phyloP scores from a whole-genome alignment of 2,113 vertebrate species.

The Lepidothrix coronata region DNA sequence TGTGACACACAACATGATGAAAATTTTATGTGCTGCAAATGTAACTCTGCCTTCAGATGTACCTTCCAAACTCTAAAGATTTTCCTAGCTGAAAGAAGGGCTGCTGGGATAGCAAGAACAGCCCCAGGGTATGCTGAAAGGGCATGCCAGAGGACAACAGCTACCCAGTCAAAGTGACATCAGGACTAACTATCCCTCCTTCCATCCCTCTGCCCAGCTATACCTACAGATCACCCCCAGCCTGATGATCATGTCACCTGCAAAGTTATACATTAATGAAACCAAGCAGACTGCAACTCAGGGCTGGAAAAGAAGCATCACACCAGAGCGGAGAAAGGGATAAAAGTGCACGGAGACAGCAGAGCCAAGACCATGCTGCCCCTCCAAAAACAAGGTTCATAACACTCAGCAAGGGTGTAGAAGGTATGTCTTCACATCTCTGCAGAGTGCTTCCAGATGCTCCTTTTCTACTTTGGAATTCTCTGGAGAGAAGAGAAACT shows the following conservation, averaged over 20 bases:
- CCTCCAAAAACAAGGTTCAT: not conserved
- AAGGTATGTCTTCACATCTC: not conserved
- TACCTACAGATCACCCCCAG: not conserved
- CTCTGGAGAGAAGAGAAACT: not conserved
- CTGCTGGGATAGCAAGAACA: not conserved
- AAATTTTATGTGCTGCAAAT: not conserved
- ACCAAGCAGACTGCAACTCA: not conserved
- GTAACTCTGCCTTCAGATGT: not conserved
- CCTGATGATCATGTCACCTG: not conserved
- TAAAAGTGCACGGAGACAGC: not conserved
- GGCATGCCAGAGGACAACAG: not conserved
- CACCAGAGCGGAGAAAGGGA: not conserved
- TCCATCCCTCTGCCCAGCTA: not conserved
- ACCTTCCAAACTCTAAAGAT: not conserved
- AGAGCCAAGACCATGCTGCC: not conserved
- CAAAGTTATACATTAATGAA: not conserved
- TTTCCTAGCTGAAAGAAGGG: not conserved
- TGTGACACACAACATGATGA: fast-evolving
- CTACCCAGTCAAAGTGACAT: not conserved
- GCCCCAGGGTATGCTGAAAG: not conserved
- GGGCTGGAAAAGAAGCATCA: not conserved
- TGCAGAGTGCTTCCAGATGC: not conserved
- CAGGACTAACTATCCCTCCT: not conserved
- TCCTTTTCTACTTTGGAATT: not conserved
- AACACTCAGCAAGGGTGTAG: not conserved